Evolutionary conservation across 2,888 invertebrate species (phyloP).

Genomic region (Byasa hedistus): DNA sequence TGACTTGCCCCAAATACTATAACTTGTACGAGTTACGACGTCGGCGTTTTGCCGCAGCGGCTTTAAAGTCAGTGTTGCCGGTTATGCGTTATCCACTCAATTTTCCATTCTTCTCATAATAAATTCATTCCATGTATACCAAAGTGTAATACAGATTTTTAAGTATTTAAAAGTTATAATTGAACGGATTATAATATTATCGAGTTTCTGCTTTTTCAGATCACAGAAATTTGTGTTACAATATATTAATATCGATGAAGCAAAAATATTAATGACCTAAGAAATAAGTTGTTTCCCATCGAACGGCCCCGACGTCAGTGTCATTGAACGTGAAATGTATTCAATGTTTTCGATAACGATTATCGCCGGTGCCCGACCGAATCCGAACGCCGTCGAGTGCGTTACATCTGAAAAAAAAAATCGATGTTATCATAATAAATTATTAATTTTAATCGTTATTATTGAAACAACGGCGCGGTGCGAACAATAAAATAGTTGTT

Average conservation of each 20-base stretch:
- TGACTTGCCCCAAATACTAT: constrained; percentile 75
- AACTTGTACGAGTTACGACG: constrained; percentile 72
- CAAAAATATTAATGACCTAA: constrained; percentile 10
- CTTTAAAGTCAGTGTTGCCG: constrained; percentile 47
- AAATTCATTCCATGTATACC: constrained; percentile 1
- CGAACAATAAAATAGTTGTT: constrained; percentile 66
- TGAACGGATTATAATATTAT: not conserved
- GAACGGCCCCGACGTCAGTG: constrained; percentile 39
- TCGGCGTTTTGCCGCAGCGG: constrained; percentile 56
- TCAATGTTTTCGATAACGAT: constrained; percentile 52
- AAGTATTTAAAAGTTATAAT: not conserved
- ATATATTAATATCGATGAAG: not conserved
- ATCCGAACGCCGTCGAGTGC: constrained; percentile 47
- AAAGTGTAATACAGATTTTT: not conserved
- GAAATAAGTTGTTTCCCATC: constrained; percentile 11
- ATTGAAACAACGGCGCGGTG: constrained; percentile 68
- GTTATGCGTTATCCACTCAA: constrained; percentile 33
- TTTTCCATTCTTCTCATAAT: constrained; percentile 17
- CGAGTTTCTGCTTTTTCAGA: not conserved
- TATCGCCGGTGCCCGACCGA: constrained; percentile 45
- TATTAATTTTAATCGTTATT: constrained; percentile 72
- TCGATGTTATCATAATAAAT: constrained; percentile 63
- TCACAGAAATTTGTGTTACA: not conserved
- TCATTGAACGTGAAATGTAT: constrained; percentile 52
- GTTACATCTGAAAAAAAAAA: constrained; percentile 60